Evolutionary conservation across 37 sponge, comb jelly and placozoan genomes (phyloP).

Genomic region (Bolinopsis microptera): DNA sequence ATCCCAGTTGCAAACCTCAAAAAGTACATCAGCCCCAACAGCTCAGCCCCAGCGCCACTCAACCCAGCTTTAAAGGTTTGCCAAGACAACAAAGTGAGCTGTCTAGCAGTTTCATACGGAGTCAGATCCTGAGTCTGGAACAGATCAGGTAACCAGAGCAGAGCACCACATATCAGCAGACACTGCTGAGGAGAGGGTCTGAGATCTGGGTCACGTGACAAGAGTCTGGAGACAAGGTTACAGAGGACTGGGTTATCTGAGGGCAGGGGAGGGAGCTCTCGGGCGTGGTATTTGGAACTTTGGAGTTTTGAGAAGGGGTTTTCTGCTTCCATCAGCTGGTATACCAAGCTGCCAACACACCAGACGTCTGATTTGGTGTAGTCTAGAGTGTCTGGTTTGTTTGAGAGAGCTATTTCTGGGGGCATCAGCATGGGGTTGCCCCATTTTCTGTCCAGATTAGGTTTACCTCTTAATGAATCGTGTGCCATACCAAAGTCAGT

Average conservation of each 20-base stretch:
- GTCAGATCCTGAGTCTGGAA: not conserved
- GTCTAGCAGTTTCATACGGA: not conserved
- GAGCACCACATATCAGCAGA: not conserved
- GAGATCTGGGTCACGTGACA: constrained; percentile 34
- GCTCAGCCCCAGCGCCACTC: not conserved
- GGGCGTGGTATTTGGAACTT: not conserved
- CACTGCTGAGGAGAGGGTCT: not conserved
- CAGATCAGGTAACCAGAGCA: constrained; percentile 23
- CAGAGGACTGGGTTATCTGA: not conserved
- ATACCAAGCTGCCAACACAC: constrained; percentile 28
- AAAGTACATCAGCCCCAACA: not conserved
- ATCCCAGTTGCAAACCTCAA: not conserved
- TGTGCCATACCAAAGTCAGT: constrained; percentile 65
- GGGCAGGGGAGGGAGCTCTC: constrained; percentile 7
- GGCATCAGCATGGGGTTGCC: constrained; percentile 61
- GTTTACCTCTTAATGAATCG: not conserved
- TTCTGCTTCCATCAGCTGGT: not conserved
- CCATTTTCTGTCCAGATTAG: not conserved
- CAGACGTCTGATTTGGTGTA: constrained; percentile 35
- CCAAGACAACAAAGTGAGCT: constrained; percentile 8
- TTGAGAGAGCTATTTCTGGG: not conserved
- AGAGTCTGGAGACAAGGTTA: not conserved
- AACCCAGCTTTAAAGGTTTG: not conserved
- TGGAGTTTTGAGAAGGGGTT: not conserved
- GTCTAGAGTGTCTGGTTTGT: not conserved